Conservation (phyloP, 2,888 invertebrate species). For the Nomada fucata region DNA sequence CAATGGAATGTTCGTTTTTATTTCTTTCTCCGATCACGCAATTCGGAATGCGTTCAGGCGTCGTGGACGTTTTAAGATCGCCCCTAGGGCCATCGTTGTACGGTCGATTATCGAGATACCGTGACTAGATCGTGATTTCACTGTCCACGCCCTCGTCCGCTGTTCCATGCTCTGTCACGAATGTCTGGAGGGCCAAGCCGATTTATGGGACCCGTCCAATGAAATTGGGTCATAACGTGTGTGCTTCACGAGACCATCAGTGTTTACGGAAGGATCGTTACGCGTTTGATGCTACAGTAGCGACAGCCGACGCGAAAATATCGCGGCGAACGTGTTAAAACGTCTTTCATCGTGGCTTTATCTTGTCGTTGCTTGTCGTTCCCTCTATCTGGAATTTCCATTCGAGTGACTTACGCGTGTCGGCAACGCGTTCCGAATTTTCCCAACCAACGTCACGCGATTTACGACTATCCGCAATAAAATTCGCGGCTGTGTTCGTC, state of each 20-base stretch:
- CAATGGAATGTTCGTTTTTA: not conserved
- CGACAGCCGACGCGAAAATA: not conserved
- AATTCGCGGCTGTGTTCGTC: not conserved
- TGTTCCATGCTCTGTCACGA: slow-evolving; percentile 15
- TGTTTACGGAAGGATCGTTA: slow-evolving; percentile 21
- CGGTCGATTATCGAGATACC: slow-evolving; percentile 38
- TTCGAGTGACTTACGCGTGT: slow-evolving; percentile 52
- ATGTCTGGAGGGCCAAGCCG: slow-evolving; percentile 5
- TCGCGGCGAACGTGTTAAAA: slow-evolving; percentile 10
- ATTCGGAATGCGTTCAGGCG: not conserved
- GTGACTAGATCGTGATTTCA: slow-evolving; percentile 38
- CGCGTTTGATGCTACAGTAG: not conserved
- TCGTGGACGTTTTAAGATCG: not conserved
- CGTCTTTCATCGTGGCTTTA: slow-evolving; percentile 27
- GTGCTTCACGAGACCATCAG: not conserved
- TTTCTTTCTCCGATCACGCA: not conserved
- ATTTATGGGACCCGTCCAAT: slow-evolving; percentile 43
- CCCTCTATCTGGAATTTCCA: slow-evolving; percentile 64
- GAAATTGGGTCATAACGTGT: slow-evolving; percentile 50
- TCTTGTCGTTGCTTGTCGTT: slow-evolving; percentile 31
- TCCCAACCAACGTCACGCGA: slow-evolving; percentile 25
- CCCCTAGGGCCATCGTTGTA: not conserved
- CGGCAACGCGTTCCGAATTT: slow-evolving; percentile 49
- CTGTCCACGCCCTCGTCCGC: slow-evolving; percentile 6
- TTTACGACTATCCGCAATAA: slow-evolving; percentile 46